phyloP scores from a whole-genome alignment of 2,797 vertebrate genomes.

The Lophius americanus region DNA sequence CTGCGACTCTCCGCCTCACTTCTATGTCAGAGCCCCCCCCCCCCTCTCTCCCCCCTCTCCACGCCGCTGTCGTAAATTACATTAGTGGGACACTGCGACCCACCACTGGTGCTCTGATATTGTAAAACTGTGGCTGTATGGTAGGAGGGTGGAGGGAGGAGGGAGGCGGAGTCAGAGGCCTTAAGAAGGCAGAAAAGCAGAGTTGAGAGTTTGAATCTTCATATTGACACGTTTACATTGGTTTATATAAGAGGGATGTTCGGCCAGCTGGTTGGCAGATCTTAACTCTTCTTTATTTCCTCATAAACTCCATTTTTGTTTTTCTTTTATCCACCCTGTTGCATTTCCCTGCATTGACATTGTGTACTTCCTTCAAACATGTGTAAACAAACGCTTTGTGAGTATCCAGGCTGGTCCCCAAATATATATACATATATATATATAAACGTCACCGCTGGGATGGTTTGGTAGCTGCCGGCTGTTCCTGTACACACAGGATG shows the following conservation, averaged over 20 bases:
- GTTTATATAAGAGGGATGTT: conserved; percentile 31
- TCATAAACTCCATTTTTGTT: not conserved
- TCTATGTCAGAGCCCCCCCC: conserved; percentile 7
- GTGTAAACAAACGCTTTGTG: too few relatives aligned
- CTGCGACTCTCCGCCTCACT: conserved; percentile 25
- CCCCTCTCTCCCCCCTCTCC: conserved; percentile 17
- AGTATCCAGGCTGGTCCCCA: too few relatives aligned
- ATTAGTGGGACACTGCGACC: conserved; percentile 20
- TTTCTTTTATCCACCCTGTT: not conserved
- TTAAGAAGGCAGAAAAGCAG: conserved; percentile 1
- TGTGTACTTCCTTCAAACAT: not conserved
- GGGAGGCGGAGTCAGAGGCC: conserved; percentile 3
- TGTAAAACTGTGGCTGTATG: conserved; percentile 26
- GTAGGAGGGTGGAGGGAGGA: not conserved
- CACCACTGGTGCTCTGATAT: conserved; percentile 18
- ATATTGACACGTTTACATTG: conserved; percentile 41
- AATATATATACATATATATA: too few relatives aligned
- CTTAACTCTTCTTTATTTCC: not conserved
- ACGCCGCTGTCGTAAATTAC: conserved; percentile 34
- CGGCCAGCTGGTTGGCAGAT: conserved; percentile 25
- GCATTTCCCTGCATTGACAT: not conserved
- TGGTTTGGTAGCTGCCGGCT: too few relatives aligned
- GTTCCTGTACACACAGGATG: too few relatives aligned
- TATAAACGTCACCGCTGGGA: too few relatives aligned
- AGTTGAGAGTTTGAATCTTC: conserved; percentile 17